These are phyloP conservation scores for Pithys albifrons DNA, from an alignment of 2,113 vertebrate genomes.

Conservation along the genomic window DNA sequence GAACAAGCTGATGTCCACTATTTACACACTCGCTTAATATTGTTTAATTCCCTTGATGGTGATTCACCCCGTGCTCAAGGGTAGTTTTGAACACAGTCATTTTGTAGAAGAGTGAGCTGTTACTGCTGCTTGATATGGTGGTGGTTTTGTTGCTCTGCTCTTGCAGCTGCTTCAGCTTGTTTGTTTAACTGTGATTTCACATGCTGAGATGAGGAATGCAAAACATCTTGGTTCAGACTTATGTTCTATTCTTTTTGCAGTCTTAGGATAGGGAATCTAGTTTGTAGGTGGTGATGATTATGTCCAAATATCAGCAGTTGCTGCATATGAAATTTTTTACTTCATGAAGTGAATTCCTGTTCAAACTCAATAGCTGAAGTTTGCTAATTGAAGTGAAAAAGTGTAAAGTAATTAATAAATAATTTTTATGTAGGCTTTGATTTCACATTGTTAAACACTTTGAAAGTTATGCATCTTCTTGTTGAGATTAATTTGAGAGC, in stretches of 20 bases:
- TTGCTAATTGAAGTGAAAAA: background rate
- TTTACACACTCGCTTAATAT: background rate
- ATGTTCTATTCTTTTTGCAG: background rate
- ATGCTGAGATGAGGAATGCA: background rate
- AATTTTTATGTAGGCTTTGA: background rate
- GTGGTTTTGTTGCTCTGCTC: background rate
- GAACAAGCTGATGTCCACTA: background rate
- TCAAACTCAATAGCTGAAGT: background rate
- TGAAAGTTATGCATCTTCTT: background rate
- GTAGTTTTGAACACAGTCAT: background rate
- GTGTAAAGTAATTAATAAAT: background rate
- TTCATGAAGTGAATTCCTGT: background rate
- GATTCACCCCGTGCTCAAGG: background rate
- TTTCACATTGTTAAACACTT: background rate
- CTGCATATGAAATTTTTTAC: background rate
- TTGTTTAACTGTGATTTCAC: background rate
- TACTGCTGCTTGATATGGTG: background rate
- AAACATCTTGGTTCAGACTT: background rate
- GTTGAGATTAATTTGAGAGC: background rate
- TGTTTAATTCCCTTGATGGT: background rate
- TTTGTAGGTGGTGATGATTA: background rate
- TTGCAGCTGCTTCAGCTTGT: constrained; percentile 5
- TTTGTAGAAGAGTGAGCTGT: background rate
- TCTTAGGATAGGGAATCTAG: background rate
- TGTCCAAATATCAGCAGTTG: background rate